These are phyloP conservation scores for Synergus gifuensis DNA, from an alignment of 2,888 invertebrate genomes.

Conservation along the genomic window DNA sequence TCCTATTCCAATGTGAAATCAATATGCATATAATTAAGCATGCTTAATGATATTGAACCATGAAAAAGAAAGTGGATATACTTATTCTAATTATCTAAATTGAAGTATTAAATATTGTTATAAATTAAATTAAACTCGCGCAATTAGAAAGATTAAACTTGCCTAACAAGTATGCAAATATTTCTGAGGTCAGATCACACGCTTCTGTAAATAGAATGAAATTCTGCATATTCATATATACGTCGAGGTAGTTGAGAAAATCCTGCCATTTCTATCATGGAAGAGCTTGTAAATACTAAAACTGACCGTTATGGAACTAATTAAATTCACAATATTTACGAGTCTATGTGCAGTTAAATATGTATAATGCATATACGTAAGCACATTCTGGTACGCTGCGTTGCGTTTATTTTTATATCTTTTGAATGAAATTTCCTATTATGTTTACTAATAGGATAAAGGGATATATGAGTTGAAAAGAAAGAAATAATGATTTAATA, in stretches of 20 bases:
- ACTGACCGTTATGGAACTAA: neutral
- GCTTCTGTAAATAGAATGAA: constrained; percentile 34
- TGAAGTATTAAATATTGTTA: neutral
- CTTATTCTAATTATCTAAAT: neutral
- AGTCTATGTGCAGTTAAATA: neutral
- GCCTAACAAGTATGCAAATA: neutral
- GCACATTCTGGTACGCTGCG: neutral
- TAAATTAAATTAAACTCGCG: neutral
- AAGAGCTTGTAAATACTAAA: neutral
- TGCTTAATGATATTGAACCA: too few species aligned
- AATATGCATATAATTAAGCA: too few species aligned
- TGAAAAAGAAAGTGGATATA: neutral
- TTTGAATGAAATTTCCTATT: neutral
- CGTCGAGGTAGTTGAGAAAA: constrained; percentile 4
- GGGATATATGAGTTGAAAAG: too few species aligned
- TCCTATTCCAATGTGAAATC: neutral
- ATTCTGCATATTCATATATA: constrained; percentile 18
- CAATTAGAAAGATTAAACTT: neutral
- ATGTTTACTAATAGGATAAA: too few species aligned
- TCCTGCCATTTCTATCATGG: constrained; percentile 2
- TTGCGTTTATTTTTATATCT: neutral
- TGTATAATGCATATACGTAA: neutral
- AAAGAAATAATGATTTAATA: too few species aligned
- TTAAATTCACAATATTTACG: neutral
- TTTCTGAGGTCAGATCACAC: neutral